Evolutionary conservation across 2,888 invertebrate species (phyloP).

Genomic region (Andrena marginata): DNA sequence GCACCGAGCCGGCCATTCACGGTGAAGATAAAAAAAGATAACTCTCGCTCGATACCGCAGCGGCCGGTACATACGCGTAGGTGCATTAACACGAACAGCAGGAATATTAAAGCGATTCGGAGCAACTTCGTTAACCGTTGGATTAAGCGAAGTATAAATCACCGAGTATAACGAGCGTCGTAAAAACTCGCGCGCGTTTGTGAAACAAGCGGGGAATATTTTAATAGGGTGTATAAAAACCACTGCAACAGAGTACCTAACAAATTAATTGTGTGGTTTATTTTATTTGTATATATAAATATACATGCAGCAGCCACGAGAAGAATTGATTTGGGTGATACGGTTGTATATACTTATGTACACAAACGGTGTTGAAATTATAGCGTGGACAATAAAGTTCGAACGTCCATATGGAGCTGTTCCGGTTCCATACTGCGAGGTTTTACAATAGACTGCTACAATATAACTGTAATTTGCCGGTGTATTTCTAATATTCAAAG

Average conservation of each 20-base stretch:
- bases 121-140: neutral
- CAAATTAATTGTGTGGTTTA: conserved; percentile 58
- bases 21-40: conserved; percentile 59
- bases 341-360: conserved; percentile 58
- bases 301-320: conserved; percentile 77
- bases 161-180: neutral
- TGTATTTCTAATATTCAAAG: conserved; percentile 53
- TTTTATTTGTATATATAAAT: conserved; percentile 79
- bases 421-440: conserved; percentile 49
- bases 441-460: conserved; percentile 58
- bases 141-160: neutral
- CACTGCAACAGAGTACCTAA: conserved; percentile 25
- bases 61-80: conserved; percentile 6
- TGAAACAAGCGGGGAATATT: neutral
- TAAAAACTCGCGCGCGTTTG: neutral
- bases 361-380: conserved; percentile 52
- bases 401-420: conserved; percentile 32
- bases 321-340: conserved; percentile 56
- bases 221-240: neutral
- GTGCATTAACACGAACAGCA: conserved; percentile 29
- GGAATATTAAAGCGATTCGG: neutral
- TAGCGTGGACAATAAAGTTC: conserved; percentile 32
- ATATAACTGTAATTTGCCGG: conserved; percentile 44
- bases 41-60: conserved; percentile 55
- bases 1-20: conserved; percentile 48